Conservation (phyloP, 2,797 vertebrate genomes). For the Neosalanx taihuensis region DNA sequence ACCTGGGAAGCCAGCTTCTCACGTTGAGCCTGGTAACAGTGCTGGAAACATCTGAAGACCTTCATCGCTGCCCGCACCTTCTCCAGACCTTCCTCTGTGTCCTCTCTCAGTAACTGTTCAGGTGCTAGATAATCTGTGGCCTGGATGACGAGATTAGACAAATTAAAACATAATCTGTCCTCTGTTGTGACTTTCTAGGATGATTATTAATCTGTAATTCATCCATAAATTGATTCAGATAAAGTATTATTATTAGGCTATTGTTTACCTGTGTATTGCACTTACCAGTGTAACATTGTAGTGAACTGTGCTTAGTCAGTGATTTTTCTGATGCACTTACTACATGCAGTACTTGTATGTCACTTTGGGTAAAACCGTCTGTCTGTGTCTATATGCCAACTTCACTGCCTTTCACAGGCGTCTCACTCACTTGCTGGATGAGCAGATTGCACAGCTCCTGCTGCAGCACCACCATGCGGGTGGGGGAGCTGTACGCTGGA, state of each 20-base stretch:
- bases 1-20: constrained; percentile 65
- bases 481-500: constrained; percentile 70
- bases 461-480: constrained; percentile 71
- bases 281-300: too few species aligned
- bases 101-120: constrained; percentile 74
- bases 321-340: too few species aligned
- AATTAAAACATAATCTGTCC: neutral
- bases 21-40: constrained; percentile 73
- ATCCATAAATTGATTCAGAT: too few species aligned
- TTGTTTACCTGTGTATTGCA: too few species aligned
- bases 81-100: constrained; percentile 75
- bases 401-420: too few species aligned
- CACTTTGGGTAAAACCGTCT: too few species aligned
- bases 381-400: too few species aligned
- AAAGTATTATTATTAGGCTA: too few species aligned
- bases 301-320: too few species aligned
- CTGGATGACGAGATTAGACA: constrained; percentile 47
- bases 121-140: constrained; percentile 69
- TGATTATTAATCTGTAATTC: too few species aligned
- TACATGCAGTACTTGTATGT: too few species aligned
- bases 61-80: constrained; percentile 66
- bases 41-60: constrained; percentile 70
- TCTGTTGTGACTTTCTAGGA: neutral
- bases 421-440: constrained; percentile 70
- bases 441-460: constrained; percentile 82